Conservation (phyloP, 2,113 vertebrate species). For the Suncus etruscus region DNA sequence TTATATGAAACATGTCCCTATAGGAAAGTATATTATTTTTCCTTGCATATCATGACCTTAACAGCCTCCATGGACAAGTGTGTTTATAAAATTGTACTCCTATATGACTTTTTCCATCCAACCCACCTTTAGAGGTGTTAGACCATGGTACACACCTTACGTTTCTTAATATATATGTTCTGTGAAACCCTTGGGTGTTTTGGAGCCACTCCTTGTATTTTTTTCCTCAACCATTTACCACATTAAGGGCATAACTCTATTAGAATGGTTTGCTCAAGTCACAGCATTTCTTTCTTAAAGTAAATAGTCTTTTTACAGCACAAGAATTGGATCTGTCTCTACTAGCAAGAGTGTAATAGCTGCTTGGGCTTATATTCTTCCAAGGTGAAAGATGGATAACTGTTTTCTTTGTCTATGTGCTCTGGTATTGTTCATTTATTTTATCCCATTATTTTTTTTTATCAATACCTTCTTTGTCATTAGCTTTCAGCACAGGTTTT, state of each 20-base stretch:
- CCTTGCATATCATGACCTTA: not conserved
- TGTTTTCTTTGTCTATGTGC: conserved; percentile 64
- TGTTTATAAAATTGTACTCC: not conserved
- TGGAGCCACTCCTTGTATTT: not conserved
- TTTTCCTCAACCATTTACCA: not conserved
- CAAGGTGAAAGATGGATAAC: conserved; percentile 14
- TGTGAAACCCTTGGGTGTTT: not conserved
- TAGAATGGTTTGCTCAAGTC: not conserved
- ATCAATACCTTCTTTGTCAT: conserved; percentile 41
- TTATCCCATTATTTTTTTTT: conserved; percentile 61
- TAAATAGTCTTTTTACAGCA: conserved; percentile 46
- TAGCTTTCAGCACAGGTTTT: conserved; percentile 69
- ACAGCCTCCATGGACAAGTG: not conserved
- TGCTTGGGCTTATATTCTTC: conserved; percentile 53
- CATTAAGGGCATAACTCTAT: not conserved
- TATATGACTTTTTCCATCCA: not conserved
- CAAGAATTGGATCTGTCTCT: conserved; percentile 50
- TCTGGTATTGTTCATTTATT: conserved; percentile 50
- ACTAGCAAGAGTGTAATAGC: conserved; percentile 13
- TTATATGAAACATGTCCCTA: not conserved
- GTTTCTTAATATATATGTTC: not conserved
- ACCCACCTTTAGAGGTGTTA: not conserved
- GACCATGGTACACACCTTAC: not conserved
- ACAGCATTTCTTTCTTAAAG: conserved; percentile 59
- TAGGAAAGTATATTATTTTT: not conserved